These are phyloP conservation scores for Crocodylus rhombifer DNA, from an alignment of 2,797 vertebrate genomes.

Conservation along the genomic window DNA sequence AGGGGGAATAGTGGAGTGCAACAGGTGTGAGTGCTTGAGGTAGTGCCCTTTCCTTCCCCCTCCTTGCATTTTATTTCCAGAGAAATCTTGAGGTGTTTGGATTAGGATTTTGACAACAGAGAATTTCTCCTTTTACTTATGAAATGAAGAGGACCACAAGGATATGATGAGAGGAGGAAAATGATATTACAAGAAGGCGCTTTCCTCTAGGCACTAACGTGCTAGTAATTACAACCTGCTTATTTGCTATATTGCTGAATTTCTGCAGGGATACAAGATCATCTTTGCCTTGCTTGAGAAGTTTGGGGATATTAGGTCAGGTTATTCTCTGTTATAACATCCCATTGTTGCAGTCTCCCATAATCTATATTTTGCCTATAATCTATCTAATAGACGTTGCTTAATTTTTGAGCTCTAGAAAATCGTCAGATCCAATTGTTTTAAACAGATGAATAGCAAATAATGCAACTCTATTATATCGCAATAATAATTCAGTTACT, in stretches of 20 bases:
- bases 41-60: conserved; percentile 69
- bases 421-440: conserved; percentile 29
- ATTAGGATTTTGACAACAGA: neutral
- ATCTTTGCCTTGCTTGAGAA: conserved; percentile 29
- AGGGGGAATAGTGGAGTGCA: neutral
- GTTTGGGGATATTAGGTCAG: conserved; percentile 45
- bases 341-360: conserved; percentile 49
- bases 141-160: conserved; percentile 12
- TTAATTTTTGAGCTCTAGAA: conserved; percentile 27
- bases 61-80: conserved; percentile 49
- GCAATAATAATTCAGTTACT: neutral
- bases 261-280: too few species aligned
- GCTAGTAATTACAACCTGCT: neutral
- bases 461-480: neutral
- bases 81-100: neutral
- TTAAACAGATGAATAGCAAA: conserved; percentile 19
- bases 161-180: conserved; percentile 41
- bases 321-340: conserved; percentile 50
- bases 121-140: conserved; percentile 37
- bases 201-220: neutral
- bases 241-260: too few species aligned
- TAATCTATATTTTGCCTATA: conserved; percentile 48
- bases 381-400: conserved; percentile 25
- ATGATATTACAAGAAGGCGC: neutral
- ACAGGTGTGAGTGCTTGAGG: conserved; percentile 32